Conservation (phyloP, 1,140 invertebrate genomes). For the Wasmannia auropunctata region DNA sequence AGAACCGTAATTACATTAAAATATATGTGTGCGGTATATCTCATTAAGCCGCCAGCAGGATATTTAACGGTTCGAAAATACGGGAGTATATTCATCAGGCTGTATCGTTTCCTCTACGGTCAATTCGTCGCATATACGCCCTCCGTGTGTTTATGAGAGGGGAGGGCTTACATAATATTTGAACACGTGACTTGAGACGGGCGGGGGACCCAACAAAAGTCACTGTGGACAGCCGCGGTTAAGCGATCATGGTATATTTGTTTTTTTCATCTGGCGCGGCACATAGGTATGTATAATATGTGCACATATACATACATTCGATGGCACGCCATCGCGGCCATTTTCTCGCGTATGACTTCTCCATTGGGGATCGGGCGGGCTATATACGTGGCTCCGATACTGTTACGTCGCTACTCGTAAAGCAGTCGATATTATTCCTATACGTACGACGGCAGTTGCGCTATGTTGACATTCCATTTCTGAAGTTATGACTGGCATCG, state of each 20-base stretch:
- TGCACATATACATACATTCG: conserved; percentile 40
- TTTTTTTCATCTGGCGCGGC: conserved; percentile 70
- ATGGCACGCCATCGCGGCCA: conserved; percentile 23
- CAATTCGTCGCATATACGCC: conserved; percentile 23
- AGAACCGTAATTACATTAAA: conserved; percentile 24
- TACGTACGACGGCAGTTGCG: conserved; percentile 64
- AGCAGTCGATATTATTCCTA: conserved; percentile 71
- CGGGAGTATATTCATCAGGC: not conserved
- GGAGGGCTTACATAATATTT: conserved; percentile 64
- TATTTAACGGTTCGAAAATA: conserved; percentile 13
- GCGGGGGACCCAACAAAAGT: conserved; percentile 52
- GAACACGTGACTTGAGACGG: conserved; percentile 65
- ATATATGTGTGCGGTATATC: not conserved
- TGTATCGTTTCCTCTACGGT: conserved; percentile 10
- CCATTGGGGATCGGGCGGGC: conserved; percentile 45
- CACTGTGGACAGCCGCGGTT: conserved; percentile 65
- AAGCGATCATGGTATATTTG: conserved; percentile 69
- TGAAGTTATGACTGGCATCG: conserved; percentile 48
- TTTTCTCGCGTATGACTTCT: conserved; percentile 61
- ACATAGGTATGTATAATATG: conserved; percentile 54
- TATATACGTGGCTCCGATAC: conserved; percentile 49
- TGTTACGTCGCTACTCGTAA: conserved; percentile 62
- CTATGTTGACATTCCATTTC: conserved; percentile 65
- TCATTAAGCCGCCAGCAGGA: not conserved
- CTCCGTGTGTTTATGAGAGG: conserved; percentile 35